phyloP scores from a whole-genome alignment of 2,797 vertebrate species.

The Enteromius treurensis region DNA sequence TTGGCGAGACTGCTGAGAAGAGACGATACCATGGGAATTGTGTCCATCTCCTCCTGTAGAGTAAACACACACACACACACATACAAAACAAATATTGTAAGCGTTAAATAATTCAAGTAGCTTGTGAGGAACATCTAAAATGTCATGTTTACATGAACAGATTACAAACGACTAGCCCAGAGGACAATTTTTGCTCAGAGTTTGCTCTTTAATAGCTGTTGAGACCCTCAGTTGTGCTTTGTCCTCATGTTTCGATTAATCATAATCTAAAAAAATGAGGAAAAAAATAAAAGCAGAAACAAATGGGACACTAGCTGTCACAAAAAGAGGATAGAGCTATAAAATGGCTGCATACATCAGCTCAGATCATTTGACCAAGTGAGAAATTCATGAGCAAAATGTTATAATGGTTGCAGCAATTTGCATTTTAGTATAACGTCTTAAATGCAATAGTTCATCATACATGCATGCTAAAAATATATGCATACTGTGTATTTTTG shows the following conservation, averaged over 20 bases:
- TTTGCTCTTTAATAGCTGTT: not conserved
- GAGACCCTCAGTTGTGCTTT: not conserved
- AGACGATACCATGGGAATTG: constrained; percentile 97
- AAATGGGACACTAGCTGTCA: not conserved
- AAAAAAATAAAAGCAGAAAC: not conserved
- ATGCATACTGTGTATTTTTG: not conserved
- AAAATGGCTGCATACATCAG: not conserved
- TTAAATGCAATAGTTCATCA: not conserved
- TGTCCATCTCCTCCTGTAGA: constrained; percentile 97
- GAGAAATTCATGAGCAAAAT: not conserved
- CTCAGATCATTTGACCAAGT: not conserved
- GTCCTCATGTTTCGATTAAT: not conserved
- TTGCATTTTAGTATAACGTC: not conserved
- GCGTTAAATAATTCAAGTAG: not conserved
- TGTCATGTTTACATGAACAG: not conserved
- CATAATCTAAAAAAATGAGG: not conserved
- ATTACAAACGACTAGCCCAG: not conserved
- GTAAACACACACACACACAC: constrained; percentile 55
- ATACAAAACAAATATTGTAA: constrained; percentile 20
- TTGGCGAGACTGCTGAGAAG: constrained; percentile 94
- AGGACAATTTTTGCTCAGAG: not conserved
- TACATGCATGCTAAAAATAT: not conserved
- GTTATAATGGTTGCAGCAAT: not conserved
- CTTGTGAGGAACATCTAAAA: constrained; percentile 4
- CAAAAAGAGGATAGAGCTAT: not conserved